These are phyloP conservation scores for Oscheius sp. DNA, from an alignment of 2,888 invertebrate genomes.

Conservation along the genomic window DNA sequence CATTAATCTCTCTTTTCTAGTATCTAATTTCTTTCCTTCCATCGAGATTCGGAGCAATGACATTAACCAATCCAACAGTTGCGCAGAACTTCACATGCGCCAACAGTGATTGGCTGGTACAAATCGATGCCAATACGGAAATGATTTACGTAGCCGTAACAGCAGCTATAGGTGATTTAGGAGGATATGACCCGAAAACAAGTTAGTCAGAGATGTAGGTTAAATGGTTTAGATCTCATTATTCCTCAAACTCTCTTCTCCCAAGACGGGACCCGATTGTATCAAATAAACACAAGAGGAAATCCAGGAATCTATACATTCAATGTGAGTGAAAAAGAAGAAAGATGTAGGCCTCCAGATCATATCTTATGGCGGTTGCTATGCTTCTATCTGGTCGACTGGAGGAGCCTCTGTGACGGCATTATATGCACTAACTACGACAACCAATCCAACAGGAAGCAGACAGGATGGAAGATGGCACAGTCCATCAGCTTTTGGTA, in stretches of 20 bases:
- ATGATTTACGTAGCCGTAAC: slow-evolving; percentile 47
- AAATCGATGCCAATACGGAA: slow-evolving; percentile 50
- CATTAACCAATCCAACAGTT: slow-evolving; percentile 50
- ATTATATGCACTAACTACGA: slow-evolving; percentile 39
- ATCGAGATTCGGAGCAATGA: slow-evolving; percentile 42
- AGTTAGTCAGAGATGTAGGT: slow-evolving; percentile 15
- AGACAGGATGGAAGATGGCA: slow-evolving; percentile 39
- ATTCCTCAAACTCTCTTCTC: slow-evolving; percentile 28
- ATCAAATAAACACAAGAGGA: slow-evolving; percentile 33
- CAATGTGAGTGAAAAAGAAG: neutral
- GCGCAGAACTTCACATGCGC: slow-evolving; percentile 36
- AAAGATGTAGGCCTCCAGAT: slow-evolving; percentile 8
- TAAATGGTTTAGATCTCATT: neutral
- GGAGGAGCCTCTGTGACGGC: slow-evolving; percentile 54
- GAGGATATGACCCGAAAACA: slow-evolving; percentile 38
- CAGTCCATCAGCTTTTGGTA: slow-evolving; percentile 33
- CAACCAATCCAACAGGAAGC: slow-evolving; percentile 43
- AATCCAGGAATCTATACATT: slow-evolving; percentile 27
- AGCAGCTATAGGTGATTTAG: slow-evolving; percentile 37
- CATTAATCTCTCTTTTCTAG: slow-evolving; percentile 20
- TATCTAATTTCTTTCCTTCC: slow-evolving; percentile 46
- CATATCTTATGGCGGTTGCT: slow-evolving; percentile 42
- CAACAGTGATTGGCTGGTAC: slow-evolving; percentile 37
- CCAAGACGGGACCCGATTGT: slow-evolving; percentile 36
- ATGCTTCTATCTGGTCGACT: slow-evolving; percentile 50